Evolutionary conservation across 2,888 invertebrate species (phyloP), one percentile per base, ranked within the genome.

Genomic region (Sphinx pinastri): DNA sequence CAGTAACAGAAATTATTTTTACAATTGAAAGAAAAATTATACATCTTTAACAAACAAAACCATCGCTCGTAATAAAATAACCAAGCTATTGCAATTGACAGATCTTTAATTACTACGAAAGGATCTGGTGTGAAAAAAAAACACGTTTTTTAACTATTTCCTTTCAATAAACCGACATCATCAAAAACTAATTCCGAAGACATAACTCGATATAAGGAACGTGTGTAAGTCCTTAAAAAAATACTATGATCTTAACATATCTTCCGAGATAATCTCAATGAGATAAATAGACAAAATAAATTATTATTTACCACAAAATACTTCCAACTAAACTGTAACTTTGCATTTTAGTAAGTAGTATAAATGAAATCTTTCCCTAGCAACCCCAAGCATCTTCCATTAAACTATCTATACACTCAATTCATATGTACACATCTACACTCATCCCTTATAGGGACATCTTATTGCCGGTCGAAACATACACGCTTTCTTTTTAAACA

Each of bases 41-140:
- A 70, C 68, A 72, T 68, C 31, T 70, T 73, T 75, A 76, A 63
- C 72, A 75, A 72, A 67, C 25, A 67, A 60, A 60, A 59, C 63
- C 68, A 68, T 63, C 63, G 49, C 63, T 63, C 63, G 12, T 63
- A 63, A 68, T 16, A 54, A 68, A 68, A 68, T 57, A 57, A 68
- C 47, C 16, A 57, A 45, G 12, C 45, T 68, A 68, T 57, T 67
- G 51, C 67, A 67, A 31, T 67, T 68, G 45, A 68, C 68, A 68
- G 57, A 68, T 55, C 57, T 68, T 57, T 57, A 19, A 19, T 19
- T 31, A 54, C 19, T 19, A 55, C 13, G 54, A 57, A 38, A 19
- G 14, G 38, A 38, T 14, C 47, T 63, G 19, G 7, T 45, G 60
- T 49, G 6, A 12, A 63, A 47, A 63, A 16, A 16, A 8, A n/a